Percentiles rank a stretch among this genome's conserved stretches.
These are phyloP conservation scores for Cercocebus atys DNA, from an alignment of 2,113 vertebrate genomes.

Conservation along the genomic window DNA sequence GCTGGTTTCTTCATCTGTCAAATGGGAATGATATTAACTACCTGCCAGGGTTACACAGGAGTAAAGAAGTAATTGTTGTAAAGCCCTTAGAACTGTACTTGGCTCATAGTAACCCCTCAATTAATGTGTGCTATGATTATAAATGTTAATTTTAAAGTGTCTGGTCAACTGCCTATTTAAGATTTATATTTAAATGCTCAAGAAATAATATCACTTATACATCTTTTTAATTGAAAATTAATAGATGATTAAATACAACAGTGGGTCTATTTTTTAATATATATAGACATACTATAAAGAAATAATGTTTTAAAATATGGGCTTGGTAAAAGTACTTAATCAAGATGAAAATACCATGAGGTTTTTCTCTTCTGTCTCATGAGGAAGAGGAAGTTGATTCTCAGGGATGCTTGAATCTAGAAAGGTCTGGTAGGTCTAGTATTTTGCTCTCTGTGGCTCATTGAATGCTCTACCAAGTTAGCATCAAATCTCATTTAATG, in stretches of 20 bases:
- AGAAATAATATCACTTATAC: neutral
- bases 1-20: neutral
- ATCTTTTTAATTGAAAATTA: constrained; percentile 33
- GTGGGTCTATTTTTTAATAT: neutral
- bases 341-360: neutral
- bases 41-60: neutral
- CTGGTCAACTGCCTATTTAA: neutral
- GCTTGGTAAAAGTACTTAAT: neutral
- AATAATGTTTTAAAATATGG: neutral
- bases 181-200: neutral
- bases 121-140: neutral
- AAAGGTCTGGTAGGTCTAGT: neutral
- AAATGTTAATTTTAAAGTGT: constrained; percentile 8
- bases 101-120: neutral
- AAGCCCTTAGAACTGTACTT: neutral
- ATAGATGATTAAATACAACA: neutral
- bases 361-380: neutral
- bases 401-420: neutral
- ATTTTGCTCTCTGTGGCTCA: neutral
- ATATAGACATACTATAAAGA: neutral
- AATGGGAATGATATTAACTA: neutral
- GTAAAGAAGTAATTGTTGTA: neutral
- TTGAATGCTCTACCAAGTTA: neutral
- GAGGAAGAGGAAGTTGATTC: neutral
- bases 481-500: neutral